Conservation (phyloP, 2,888 invertebrate genomes). For the Cactoblastis cactorum region DNA sequence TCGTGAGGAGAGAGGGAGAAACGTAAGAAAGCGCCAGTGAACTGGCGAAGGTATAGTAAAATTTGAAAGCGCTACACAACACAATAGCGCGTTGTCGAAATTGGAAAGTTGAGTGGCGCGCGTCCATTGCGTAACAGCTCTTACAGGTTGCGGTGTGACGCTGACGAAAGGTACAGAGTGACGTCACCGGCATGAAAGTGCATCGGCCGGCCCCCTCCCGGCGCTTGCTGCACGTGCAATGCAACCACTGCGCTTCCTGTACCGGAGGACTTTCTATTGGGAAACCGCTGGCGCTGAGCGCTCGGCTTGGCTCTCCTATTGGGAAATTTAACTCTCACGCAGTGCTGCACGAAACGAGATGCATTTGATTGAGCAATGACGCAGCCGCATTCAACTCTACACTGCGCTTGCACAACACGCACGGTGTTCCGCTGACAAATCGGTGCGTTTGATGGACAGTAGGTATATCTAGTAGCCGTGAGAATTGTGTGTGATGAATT, state of each 20-base stretch:
- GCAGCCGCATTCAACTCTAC: conserved; percentile 42
- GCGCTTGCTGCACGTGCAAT: conserved; percentile 38
- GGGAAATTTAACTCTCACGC: conserved; percentile 70
- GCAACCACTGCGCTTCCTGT: conserved; percentile 63
- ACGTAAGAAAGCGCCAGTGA: conserved; percentile 71
- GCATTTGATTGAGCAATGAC: conserved; percentile 69
- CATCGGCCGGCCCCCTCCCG: conserved; percentile 68
- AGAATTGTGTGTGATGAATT: conserved; percentile 11
- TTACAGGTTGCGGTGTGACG: conserved; percentile 71
- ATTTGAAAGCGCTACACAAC: conserved; percentile 79
- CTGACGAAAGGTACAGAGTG: conserved; percentile 72
- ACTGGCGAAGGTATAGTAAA: conserved; percentile 69
- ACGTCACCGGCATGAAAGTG: conserved; percentile 76
- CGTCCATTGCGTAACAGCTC: conserved; percentile 73
- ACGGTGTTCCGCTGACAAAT: conserved; percentile 25
- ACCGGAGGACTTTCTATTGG: conserved; percentile 75
- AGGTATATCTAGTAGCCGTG: conserved; percentile 16
- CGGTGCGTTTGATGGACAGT: conserved; percentile 11
- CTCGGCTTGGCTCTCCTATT: conserved; percentile 55
- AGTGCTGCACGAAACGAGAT: conserved; percentile 58
- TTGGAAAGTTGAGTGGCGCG: conserved; percentile 77
- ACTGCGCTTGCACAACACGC: conserved; percentile 59
- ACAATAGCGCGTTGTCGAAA: conserved; percentile 79
- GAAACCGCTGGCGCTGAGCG: conserved; percentile 55
- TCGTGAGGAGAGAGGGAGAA: conserved; percentile 64